Evolutionary conservation across 2,797 vertebrate species (phyloP), one percentile per base, ranked within the genome.

Genomic region (Spondyliosoma cantharus): DNA sequence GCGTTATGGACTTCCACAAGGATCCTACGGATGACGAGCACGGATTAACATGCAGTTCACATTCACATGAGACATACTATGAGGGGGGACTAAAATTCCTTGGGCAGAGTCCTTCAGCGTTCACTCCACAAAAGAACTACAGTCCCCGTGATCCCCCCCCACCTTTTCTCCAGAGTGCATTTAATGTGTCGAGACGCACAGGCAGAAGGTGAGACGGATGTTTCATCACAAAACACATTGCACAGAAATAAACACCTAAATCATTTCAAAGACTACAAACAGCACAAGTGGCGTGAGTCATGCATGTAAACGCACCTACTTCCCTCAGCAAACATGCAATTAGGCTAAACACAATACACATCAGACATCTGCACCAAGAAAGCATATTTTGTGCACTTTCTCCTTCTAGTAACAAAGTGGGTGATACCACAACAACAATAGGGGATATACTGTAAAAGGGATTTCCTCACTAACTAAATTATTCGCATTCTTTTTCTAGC

Each of bases 151-250:
- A 68, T 46, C 52, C 22, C 52, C 48, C 52, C 22, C 52, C 48
- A 15, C 29, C 45, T 52, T 69, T 77, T 58, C 81, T 49, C 52
- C 24, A 49, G 27, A 50, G 64, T 54, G 43, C 46, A 59, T 66
- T 49, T 45, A 37, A 73, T 70, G 61, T 63, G 20, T 63, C 79
- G 54, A 61, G 45, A 45, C 12, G n/a, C 54, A 52, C 46, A 74
- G 52, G 53, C n/a, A 62, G 11, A 59, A 25, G 32, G 29, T 53
- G 27, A 42, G 50, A 24, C 11, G 25, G 48, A 5, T 48, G 22
- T 49, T 46, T 61, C 54, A 69, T 79, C 66, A 79, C 62, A 71
- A 76, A 64, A 58, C 6, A 56, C 64, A 67, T 5, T 58, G 52
- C 16, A 58, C 32, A n/a, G 46, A 19, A 7, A 57, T 69, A 56